phyloP scores from a whole-genome alignment of 2,113 vertebrate species.

The Datnioides undecimradiatus region DNA sequence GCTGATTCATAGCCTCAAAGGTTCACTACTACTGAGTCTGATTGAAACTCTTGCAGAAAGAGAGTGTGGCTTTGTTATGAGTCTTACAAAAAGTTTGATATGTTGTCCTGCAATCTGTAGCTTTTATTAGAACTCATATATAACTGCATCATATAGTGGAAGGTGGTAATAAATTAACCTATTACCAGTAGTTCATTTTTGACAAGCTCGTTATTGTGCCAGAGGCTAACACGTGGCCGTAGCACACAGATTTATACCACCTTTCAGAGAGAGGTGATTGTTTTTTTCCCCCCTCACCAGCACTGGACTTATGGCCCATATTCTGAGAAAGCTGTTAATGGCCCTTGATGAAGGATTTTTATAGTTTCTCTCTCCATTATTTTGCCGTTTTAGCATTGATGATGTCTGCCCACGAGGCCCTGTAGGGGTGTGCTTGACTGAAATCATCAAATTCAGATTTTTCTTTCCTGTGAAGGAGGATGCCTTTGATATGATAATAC shows the following conservation, averaged over 20 bases:
- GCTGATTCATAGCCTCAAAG: slow-evolving; percentile 25
- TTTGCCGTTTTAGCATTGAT: slow-evolving; percentile 75
- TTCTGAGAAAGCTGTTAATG: slow-evolving; percentile 74
- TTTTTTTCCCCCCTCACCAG: slow-evolving; percentile 60
- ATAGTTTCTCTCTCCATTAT: slow-evolving; percentile 72
- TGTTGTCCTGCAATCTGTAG: slow-evolving; percentile 66
- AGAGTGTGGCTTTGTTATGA: slow-evolving; percentile 33
- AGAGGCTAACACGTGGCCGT: slow-evolving; percentile 45
- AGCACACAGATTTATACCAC: slow-evolving; percentile 69
- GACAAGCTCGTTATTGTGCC: slow-evolving; percentile 73
- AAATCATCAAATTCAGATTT: slow-evolving; percentile 72
- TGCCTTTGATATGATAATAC: slow-evolving; percentile 78
- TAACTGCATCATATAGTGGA: slow-evolving; percentile 60
- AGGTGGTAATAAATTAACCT: slow-evolving; percentile 71
- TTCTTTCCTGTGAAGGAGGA: slow-evolving; percentile 57
- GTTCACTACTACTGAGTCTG: slow-evolving; percentile 18
- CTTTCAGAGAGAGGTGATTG: slow-evolving; percentile 61
- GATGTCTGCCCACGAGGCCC: slow-evolving; percentile 64
- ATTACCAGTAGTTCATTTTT: slow-evolving; percentile 71
- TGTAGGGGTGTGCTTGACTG: slow-evolving; percentile 46
- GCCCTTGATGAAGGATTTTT: slow-evolving; percentile 72
- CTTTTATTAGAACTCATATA: slow-evolving; percentile 72
- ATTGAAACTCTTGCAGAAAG: slow-evolving; percentile 37
- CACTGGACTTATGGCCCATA: slow-evolving; percentile 66
- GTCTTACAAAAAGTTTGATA: slow-evolving; percentile 64